A percentile compares a stretch with the other conserved stretches of the same genome.
phyloP scores from a whole-genome alignment of 2,113 vertebrate species.

The Chlorocebus sabaeus region DNA sequence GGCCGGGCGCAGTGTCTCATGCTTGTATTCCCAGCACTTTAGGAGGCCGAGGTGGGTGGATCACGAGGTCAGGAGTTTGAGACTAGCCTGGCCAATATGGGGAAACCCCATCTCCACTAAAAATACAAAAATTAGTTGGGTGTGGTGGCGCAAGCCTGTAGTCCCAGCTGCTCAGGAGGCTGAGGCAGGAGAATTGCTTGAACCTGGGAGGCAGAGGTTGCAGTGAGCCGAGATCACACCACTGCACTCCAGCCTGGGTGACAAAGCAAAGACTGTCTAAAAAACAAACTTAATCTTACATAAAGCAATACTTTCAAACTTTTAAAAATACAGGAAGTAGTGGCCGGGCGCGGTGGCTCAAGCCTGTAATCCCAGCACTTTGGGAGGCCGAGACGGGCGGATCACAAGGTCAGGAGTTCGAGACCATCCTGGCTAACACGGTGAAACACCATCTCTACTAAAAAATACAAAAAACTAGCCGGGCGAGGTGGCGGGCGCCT shows the following conservation, averaged over 20 bases:
- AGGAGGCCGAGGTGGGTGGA: background rate
- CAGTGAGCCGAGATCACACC: fast-evolving
- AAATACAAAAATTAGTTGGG: background rate
- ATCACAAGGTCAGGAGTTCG: no score
- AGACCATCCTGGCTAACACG: no score
- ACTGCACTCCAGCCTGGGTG: background rate
- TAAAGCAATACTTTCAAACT: slow-evolving; percentile 8
- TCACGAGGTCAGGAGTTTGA: background rate
- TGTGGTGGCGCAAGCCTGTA: background rate
- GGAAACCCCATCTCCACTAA: background rate
- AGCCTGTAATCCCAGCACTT: no score
- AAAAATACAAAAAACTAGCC: no score
- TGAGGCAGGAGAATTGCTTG: background rate
- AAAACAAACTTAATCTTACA: background rate
- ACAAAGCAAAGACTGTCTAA: background rate
- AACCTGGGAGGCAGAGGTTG: background rate
- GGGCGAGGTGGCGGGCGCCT: no score
- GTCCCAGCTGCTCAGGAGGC: background rate
- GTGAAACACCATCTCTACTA: no score
- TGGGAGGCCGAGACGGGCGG: no score
- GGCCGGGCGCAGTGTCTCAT: no score
- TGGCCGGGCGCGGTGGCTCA: no score
- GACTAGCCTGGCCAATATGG: no score
- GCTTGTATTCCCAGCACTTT: background rate
- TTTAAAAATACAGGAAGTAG: slow-evolving; percentile 25